These are phyloP conservation scores for Byasa hedistus DNA, from an alignment of 2,888 invertebrate genomes.

Conservation along the genomic window DNA sequence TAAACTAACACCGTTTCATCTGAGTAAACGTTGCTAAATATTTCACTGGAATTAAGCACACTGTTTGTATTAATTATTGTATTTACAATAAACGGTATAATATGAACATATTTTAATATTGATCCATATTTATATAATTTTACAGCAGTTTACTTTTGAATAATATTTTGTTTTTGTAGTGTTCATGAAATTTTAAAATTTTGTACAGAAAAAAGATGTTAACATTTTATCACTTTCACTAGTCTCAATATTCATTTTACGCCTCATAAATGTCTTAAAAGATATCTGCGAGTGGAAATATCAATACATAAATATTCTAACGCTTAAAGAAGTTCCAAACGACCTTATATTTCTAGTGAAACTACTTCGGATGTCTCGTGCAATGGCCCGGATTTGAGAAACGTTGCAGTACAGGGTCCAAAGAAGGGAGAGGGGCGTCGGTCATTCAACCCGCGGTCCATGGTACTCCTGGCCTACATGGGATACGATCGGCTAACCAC, in stretches of 20 bases:
- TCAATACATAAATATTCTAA: slow-evolving; percentile 41
- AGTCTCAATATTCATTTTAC: slow-evolving; percentile 7
- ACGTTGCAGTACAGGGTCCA: slow-evolving; percentile 63
- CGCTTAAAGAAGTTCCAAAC: slow-evolving; percentile 42
- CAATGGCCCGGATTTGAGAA: slow-evolving; percentile 60
- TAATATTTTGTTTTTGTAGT: too few relatives aligned
- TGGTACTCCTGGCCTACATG: slow-evolving; percentile 76
- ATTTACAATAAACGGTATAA: too few relatives aligned
- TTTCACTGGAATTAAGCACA: too few relatives aligned
- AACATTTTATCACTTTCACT: slow-evolving; percentile 15
- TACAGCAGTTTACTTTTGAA: too few relatives aligned
- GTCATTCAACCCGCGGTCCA: slow-evolving; percentile 65
- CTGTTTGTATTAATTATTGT: too few relatives aligned
- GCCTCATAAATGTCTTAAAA: neutral
- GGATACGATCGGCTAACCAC: slow-evolving; percentile 36
- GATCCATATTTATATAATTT: too few relatives aligned
- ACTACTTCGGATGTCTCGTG: slow-evolving; percentile 49
- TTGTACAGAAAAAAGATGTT: neutral
- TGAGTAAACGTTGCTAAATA: too few relatives aligned
- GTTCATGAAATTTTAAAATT: too few relatives aligned
- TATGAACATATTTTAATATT: too few relatives aligned
- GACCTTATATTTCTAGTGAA: slow-evolving; percentile 48
- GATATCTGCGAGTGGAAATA: slow-evolving; percentile 16
- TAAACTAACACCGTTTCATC: too few relatives aligned
- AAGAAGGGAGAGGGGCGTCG: slow-evolving; percentile 51